Percentiles rank a stretch among this genome's conserved stretches.
These are phyloP conservation scores for Archips xylosteana DNA, from an alignment of 2,888 invertebrate species.

Conservation along the genomic window DNA sequence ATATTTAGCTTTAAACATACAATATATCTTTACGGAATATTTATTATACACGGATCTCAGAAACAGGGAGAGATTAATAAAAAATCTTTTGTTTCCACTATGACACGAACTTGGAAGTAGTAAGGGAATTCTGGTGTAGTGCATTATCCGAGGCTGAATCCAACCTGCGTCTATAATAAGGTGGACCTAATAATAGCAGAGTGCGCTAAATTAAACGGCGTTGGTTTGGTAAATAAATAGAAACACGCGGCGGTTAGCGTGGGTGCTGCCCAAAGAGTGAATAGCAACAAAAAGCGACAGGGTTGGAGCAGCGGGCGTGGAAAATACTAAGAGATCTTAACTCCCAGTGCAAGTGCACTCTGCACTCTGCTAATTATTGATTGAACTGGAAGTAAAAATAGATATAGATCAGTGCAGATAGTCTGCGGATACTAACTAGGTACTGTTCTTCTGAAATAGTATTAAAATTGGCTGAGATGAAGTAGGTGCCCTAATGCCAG, in stretches of 20 bases:
- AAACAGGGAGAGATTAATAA: neutral
- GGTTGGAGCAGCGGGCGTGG: constrained; percentile 3
- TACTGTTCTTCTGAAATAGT: neutral
- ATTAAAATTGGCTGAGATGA: neutral
- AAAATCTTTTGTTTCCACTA: neutral
- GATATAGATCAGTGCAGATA: neutral
- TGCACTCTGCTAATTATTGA: neutral
- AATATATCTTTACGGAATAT: neutral
- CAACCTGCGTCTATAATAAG: constrained; percentile 67
- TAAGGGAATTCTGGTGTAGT: neutral
- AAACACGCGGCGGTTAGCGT: constrained; percentile 53
- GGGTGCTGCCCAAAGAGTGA: constrained; percentile 46
- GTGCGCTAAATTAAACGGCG: constrained; percentile 58
- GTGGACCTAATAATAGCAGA: constrained; percentile 65
- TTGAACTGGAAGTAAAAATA: neutral
- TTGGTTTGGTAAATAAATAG: constrained; percentile 70
- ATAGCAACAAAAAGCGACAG: constrained; percentile 40
- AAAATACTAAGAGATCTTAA: neutral
- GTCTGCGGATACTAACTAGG: neutral
- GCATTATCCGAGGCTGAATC: constrained; percentile 51
- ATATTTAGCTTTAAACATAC: neutral
- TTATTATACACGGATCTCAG: neutral
- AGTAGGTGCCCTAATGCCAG: neutral
- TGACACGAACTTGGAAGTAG: neutral
- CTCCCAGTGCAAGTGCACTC: neutral